A percentile compares a stretch with the other conserved stretches of the same genome.
Evolutionary conservation across 2,888 invertebrate species (phyloP).

Genomic region (Volucella inanis): DNA sequence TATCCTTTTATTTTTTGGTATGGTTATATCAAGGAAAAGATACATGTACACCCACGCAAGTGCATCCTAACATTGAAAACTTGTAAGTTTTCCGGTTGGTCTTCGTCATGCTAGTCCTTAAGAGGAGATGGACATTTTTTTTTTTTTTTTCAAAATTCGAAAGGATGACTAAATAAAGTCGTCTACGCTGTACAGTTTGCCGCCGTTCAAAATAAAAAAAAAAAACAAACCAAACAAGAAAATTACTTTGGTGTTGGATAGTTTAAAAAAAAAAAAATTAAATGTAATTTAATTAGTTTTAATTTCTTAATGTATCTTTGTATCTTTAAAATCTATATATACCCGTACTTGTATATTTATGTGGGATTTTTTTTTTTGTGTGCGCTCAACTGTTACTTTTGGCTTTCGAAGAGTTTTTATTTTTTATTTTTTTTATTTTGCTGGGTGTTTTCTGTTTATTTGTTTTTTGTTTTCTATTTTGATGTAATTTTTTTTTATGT

Average conservation of each 20-base stretch:
- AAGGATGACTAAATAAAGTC: conserved; percentile 39
- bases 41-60: neutral
- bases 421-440: conserved; percentile 44
- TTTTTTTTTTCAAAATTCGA: neutral
- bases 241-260: conserved; percentile 66
- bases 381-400: conserved; percentile 15
- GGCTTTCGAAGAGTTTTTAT: conserved; percentile 32
- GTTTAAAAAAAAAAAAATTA: conserved; percentile 30
- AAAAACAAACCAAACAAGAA: too few relatives aligned
- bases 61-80: neutral
- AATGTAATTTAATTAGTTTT: conserved; percentile 53
- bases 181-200: conserved; percentile 45
- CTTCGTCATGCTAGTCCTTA: conserved; percentile 26
- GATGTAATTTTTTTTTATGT: conserved; percentile 15
- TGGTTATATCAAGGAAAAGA: conserved; percentile 5
- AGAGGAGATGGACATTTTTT: neutral
- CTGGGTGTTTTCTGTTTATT: conserved; percentile 34
- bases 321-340: conserved; percentile 29
- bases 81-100: conserved; percentile 26
- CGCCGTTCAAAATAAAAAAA: neutral
- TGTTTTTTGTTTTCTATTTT: conserved; percentile 13
- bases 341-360: conserved; percentile 33
- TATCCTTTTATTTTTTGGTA: conserved; percentile 6
- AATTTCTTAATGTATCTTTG: too few relatives aligned
- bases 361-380: conserved; percentile 6